Evolutionary conservation across 2,797 vertebrate genomes (phyloP), one percentile per base, ranked within the genome.

Genomic region (Clamator glandarius): DNA sequence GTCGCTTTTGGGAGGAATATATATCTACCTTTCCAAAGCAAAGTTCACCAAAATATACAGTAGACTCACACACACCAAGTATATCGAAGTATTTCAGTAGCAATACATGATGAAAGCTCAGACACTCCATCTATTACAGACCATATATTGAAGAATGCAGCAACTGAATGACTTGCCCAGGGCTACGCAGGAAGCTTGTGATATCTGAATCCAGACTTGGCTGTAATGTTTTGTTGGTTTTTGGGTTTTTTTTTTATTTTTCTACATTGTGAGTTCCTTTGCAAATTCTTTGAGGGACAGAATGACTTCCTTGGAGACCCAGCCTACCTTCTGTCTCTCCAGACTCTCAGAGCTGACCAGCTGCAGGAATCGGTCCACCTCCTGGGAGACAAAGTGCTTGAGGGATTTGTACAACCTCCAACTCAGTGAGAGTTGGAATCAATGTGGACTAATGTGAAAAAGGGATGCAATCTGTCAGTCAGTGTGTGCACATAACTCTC

Each of bases 251-350:
- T 39, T 39, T 39, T 39, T 39, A 39, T 39, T 39, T 39, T 39
- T 64, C 64, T 64, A 9, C 10, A 3, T 67, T 48, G 18, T 58
- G 72, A 93, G 29, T 88, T 55, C 28, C 39, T 83, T 91, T 92
- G 46, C 36, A 90, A 89, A 94, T 72, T 80, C 87, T 82, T 66
- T 92, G 75, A 89, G 73, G 93, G 82, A 91, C 84, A 95, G 91
- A 84, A 83, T 29, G 42, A 57, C 75, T 89, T 85, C 79, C 61
- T 81, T 39, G 46, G 66, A 93, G 81, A 89, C 31, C 5, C 50
- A 55, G 62, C 12, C 55, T 75, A 59, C 89, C 84, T 95, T 94
- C 93, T 96, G 92, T 69, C 82, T 95, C 46, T 91, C 92, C 93
- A 94, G 62, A 91, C 79, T 91, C 76, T 42, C 64, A 72, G 52